Percentiles rank a stretch among this genome's conserved stretches.
phyloP scores from a whole-genome alignment of 2,888 invertebrate species.

The Dasysyrphus albostriatus region DNA sequence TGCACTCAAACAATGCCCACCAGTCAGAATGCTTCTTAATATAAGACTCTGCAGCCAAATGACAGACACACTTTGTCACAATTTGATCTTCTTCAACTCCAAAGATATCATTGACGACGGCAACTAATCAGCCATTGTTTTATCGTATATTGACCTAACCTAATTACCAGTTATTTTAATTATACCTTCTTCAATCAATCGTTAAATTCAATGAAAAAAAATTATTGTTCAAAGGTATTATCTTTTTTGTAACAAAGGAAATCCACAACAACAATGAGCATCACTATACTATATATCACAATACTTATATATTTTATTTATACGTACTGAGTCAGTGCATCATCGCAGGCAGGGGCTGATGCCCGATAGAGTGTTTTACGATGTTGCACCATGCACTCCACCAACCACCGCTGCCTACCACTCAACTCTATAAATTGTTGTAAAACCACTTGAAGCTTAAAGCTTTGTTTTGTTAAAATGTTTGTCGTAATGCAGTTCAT shows the following conservation, averaged over 20 bases:
- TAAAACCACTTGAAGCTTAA: background rate
- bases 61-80: background rate
- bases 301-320: background rate
- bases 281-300: background rate
- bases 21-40: background rate
- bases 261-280: conserved; percentile 37
- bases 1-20: background rate
- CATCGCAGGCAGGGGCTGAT: conserved; percentile 49
- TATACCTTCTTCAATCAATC: conserved; percentile 22
- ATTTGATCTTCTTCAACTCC: conserved; percentile 14
- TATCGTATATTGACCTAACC: conserved; percentile 54
- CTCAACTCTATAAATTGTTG: background rate
- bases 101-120: conserved; percentile 10
- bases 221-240: conserved; percentile 18
- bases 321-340: conserved; percentile 36
- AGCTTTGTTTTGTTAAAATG: conserved; percentile 36
- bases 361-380: conserved; percentile 59
- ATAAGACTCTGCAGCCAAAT: conserved; percentile 22
- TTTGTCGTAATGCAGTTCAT: background rate
- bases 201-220: conserved; percentile 15
- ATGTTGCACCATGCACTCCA: conserved; percentile 17
- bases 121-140: conserved; percentile 19
- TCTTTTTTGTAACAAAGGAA: conserved; percentile 46
- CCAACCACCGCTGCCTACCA: background rate
- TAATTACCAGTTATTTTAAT: conserved; percentile 24